Base-by-base conservation (phyloP, 2,888 invertebrate genomes). In the Deilephila porcellus region DNA sequence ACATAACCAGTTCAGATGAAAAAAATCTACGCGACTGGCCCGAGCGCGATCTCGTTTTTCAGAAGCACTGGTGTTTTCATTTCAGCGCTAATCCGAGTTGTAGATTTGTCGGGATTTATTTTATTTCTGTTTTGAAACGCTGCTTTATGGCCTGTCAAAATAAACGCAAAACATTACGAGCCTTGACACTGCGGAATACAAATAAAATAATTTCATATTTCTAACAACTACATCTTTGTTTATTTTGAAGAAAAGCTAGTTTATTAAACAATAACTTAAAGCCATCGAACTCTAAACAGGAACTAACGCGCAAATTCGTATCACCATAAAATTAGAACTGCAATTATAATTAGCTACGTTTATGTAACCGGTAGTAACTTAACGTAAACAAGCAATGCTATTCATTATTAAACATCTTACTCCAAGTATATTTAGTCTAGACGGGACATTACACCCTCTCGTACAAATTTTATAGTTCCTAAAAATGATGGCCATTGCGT, bases 1-100 rank as follows among this genome's bases (percentile, higher is more conserved):
- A 85, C 79, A 81, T 81, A 70, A 70, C 72, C 34, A 62, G 45
- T 67, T 45, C 34, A 60, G 64, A 74, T 76, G 76, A 76, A 77
- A 72, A 37, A 67, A 74, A 63, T 62, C 25, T 71, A 34, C 60
- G 62, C 20, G 37, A 53, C 72, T 62, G 4, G 25, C 60, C 17
- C 20, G 52, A 20, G 32, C 62, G 70, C 37, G 45, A 34, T 71
- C 20, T 52, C 17, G 29, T 19, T 34, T 52, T 19, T 60, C 8
- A 45, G 5, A 53, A 62, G 52, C 34, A 53, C 60, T 20, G 25
- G 32, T 34, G 52, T 71, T 63, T 62, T 62, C 20, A 62, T 70
- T 64, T 34, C 34, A n/a, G 32, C 67, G 29, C 45, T 70, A 64
- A 60, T 67, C 67, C 52, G 4, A 14, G 20, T 25, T 17, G 67